A percentile compares a stretch with the other conserved stretches of the same genome.
phyloP scores from a whole-genome alignment of 1,140 invertebrate genomes.

The Polyergus mexicanus region DNA sequence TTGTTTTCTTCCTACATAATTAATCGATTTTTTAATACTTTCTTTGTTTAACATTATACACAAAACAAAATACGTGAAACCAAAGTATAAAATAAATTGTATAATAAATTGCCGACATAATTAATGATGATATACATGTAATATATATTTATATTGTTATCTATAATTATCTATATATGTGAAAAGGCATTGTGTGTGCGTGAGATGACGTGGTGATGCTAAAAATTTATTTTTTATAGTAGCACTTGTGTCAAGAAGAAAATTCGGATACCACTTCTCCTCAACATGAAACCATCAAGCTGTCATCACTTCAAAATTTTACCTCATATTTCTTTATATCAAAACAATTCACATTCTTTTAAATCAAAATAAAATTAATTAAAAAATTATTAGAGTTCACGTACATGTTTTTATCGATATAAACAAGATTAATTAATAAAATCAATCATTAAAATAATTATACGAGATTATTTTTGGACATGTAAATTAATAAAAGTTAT shows the following conservation, averaged over 20 bases:
- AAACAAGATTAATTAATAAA: conserved; percentile 5
- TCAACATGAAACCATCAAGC: neutral
- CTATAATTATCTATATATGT: conserved; percentile 1
- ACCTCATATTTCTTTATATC: neutral
- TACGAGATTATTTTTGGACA: neutral
- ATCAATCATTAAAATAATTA: neutral
- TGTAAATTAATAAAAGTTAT: neutral
- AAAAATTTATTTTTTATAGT: conserved; percentile 38
- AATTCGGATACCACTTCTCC: conserved; percentile 9
- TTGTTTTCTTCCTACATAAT: neutral
- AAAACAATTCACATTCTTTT: neutral
- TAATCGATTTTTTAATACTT: neutral
- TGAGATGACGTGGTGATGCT: conserved; percentile 5
- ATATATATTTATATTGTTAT: neutral
- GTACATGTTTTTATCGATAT: neutral
- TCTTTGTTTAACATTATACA: neutral
- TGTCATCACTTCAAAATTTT: conserved; percentile 36
- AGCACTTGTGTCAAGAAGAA: conserved; percentile 33
- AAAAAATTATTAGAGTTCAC: neutral
- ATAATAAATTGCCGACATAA: neutral
- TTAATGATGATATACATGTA: neutral
- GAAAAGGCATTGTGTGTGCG: neutral
- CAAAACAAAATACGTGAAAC: too few relatives aligned
- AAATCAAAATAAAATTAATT: neutral
- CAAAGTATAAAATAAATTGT: neutral